Conservation (phyloP, 2,797 vertebrate species). For the Siniperca scherzeri region DNA sequence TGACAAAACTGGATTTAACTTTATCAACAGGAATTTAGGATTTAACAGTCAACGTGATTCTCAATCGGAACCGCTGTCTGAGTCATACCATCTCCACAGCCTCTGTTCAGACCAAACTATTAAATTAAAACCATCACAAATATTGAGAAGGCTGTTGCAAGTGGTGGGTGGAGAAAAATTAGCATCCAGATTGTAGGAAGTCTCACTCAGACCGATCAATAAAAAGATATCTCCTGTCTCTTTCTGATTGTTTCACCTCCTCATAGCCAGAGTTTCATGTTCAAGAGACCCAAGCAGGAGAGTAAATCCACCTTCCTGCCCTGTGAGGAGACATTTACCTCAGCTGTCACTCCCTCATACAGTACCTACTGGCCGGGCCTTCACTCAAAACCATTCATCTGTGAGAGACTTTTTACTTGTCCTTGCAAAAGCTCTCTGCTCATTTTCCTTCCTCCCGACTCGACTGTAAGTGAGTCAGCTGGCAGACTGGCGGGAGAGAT, state of each 20-base stretch:
- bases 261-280: conserved; percentile 23
- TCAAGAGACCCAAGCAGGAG: conserved; percentile 6
- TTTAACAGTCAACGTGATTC: neutral
- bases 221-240: conserved; percentile 34
- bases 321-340: conserved; percentile 45
- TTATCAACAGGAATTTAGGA: conserved; percentile 7
- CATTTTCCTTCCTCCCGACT: conserved; percentile 44
- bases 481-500: conserved; percentile 78
- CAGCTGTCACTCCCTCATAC: conserved; percentile 34
- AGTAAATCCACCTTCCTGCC: conserved; percentile 19
- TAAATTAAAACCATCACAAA: conserved; percentile 47
- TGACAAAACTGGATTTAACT: neutral
- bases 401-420: conserved; percentile 55
- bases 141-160: conserved; percentile 34
- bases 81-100: conserved; percentile 14
- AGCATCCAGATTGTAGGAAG: conserved; percentile 46
- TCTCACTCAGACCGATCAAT: conserved; percentile 67
- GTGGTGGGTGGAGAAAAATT: conserved; percentile 44
- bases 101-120: conserved; percentile 16
- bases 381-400: conserved; percentile 48
- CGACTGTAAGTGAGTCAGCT: conserved; percentile 77
- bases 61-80: neutral
- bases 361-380: neutral
- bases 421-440: conserved; percentile 60
- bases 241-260: conserved; percentile 33